These are phyloP conservation scores for Archivesica marissinica DNA, from an alignment of 1,140 invertebrate species.

Conservation along the genomic window DNA sequence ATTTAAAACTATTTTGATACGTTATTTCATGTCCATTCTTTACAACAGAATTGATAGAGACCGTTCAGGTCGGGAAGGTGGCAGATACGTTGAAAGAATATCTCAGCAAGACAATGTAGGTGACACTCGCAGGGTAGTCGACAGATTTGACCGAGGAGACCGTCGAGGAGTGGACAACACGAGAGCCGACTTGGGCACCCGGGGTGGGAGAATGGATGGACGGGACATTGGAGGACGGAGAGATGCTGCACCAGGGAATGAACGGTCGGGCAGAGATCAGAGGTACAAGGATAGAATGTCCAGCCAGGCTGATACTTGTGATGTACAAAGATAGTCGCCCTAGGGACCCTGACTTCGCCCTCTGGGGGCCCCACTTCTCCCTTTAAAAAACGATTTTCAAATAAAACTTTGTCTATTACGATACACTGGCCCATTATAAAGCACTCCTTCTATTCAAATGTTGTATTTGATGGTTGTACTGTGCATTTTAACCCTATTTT, in stretches of 20 bases:
- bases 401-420: too few relatives aligned
- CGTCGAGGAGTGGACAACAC: conserved; percentile 2
- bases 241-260: conserved; percentile 31
- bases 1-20: too few relatives aligned
- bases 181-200: background rate
- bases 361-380: too few relatives aligned
- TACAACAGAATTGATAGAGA: conserved; percentile 34
- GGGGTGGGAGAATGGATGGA: conserved; percentile 43
- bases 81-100: conserved; percentile 52
- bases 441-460: too few relatives aligned
- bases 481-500: too few relatives aligned
- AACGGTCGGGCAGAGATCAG: conserved; percentile 49
- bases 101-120: conserved; percentile 16
- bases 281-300: conserved; percentile 21
- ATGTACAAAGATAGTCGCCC: too few relatives aligned
- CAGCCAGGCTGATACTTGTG: background rate
- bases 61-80: conserved; percentile 37
- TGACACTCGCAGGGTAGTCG: conserved; percentile 51
- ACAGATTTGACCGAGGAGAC: conserved; percentile 49
- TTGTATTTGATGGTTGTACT: too few relatives aligned
- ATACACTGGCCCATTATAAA: too few relatives aligned
- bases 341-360: too few relatives aligned
- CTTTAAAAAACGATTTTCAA: too few relatives aligned
- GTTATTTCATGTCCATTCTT: too few relatives aligned
- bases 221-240: conserved; percentile 12